Percentiles rank a stretch among this genome's conserved stretches.
These are phyloP conservation scores for Hypomecis punctinalis DNA, from an alignment of 2,888 invertebrate species.

Conservation along the genomic window DNA sequence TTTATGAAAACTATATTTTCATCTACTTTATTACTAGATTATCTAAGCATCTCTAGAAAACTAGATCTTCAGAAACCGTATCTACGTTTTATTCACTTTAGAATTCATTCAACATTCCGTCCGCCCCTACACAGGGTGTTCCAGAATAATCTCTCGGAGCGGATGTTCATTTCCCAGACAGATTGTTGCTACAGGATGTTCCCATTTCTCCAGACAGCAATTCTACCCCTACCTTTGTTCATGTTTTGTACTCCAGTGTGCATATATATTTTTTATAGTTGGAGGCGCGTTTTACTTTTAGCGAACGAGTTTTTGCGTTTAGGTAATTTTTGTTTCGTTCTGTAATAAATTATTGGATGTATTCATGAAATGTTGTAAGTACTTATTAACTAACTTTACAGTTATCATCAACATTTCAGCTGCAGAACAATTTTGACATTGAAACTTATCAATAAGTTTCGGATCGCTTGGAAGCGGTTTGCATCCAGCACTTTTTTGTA, in stretches of 20 bases:
- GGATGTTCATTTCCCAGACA: slow-evolving; percentile 45
- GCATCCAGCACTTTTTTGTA: too few species aligned
- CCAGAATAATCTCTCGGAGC: slow-evolving; percentile 38
- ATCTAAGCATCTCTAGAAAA: too few species aligned
- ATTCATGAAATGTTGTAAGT: too few species aligned
- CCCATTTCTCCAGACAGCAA: slow-evolving; percentile 38
- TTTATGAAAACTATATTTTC: too few species aligned
- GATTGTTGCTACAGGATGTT: slow-evolving; percentile 43
- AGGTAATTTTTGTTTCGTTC: not conserved
- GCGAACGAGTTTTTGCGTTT: not conserved
- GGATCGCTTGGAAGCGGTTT: too few species aligned
- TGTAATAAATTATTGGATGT: not conserved
- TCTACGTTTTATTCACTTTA: not conserved
- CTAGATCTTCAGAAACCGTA: not conserved
- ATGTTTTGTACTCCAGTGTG: slow-evolving; percentile 9
- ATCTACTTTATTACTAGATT: too few species aligned
- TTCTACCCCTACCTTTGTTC: slow-evolving; percentile 22
- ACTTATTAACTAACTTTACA: too few species aligned
- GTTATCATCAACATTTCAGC: too few species aligned
- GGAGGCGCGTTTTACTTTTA: not conserved
- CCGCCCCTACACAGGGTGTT: slow-evolving; percentile 21
- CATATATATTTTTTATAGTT: not conserved
- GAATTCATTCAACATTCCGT: not conserved
- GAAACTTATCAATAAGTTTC: too few species aligned
- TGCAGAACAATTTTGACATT: too few species aligned